These are phyloP conservation scores for Solen grandis DNA, from an alignment of 1,140 invertebrate species.

Conservation along the genomic window DNA sequence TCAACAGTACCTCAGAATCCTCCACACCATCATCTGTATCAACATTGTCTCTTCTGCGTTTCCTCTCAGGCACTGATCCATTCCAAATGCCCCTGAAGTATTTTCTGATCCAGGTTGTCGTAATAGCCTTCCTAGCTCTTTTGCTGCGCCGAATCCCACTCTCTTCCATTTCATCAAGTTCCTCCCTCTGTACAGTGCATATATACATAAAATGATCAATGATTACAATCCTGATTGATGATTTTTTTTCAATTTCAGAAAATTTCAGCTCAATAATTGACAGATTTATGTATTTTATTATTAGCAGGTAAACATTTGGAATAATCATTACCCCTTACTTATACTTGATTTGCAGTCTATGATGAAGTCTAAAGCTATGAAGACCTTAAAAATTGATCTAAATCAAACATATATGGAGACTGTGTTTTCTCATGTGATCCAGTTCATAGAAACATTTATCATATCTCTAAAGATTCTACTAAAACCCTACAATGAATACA, in stretches of 20 bases:
- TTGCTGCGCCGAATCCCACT: conserved; percentile 83
- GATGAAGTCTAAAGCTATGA: neutral
- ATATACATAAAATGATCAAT: neutral
- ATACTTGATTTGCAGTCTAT: neutral
- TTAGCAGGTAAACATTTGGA: neutral
- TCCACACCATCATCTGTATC: conserved; percentile 39
- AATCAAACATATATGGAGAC: neutral
- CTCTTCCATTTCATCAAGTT: conserved; percentile 62
- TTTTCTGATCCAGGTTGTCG: conserved; percentile 68
- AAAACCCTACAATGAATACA: too few species aligned
- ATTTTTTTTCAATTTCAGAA: neutral
- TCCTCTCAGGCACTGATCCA: conserved; percentile 45
- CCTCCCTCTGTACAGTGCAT: conserved; percentile 15
- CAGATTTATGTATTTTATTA: neutral
- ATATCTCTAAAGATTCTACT: too few species aligned
- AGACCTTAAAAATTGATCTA: neutral
- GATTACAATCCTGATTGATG: conserved; percentile 8
- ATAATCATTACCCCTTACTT: neutral
- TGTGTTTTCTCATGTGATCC: neutral
- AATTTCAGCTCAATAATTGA: too few species aligned
- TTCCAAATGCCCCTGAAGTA: conserved; percentile 71
- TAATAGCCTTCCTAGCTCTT: conserved; percentile 83
- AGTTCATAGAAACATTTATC: too few species aligned
- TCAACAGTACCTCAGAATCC: conserved; percentile 32
- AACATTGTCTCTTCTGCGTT: conserved; percentile 50